A percentile compares a stretch with the other conserved stretches of the same genome.
These are phyloP conservation scores for Eugnorisma glareosa DNA, from an alignment of 2,888 invertebrate species.

Conservation along the genomic window DNA sequence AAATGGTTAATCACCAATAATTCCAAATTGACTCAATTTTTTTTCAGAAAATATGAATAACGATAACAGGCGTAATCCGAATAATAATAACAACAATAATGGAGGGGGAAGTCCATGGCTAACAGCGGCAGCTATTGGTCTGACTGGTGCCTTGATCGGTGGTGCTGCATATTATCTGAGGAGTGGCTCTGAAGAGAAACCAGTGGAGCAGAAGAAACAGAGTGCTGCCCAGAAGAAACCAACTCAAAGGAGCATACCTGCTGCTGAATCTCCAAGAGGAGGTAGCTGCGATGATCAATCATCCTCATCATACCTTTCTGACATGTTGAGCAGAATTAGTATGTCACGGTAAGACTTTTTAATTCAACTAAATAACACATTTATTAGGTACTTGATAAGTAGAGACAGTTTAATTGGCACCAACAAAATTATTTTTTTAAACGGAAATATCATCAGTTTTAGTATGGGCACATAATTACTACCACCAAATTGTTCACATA, in stretches of 20 bases:
- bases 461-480: too few species aligned
- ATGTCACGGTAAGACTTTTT: constrained; percentile 39
- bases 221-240: background rate
- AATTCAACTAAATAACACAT: background rate
- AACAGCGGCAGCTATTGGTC: constrained; percentile 45
- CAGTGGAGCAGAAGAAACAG: background rate
- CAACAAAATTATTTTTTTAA: too few species aligned
- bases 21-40: background rate
- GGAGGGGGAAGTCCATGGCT: constrained; percentile 28
- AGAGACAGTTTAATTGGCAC: too few species aligned
- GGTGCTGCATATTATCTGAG: constrained; percentile 52
- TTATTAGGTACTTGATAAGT: background rate
- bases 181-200: constrained; percentile 12
- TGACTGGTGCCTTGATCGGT: constrained; percentile 54
- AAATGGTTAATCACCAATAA: background rate
- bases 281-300: background rate
- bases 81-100: constrained; percentile 8
- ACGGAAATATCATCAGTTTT: too few species aligned
- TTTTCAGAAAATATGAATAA: constrained; percentile 46
- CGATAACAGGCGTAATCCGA: constrained; percentile 21
- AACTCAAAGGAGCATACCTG: background rate
- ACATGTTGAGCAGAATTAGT: constrained; percentile 44
- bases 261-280: background rate
- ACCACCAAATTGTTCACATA: too few species aligned
- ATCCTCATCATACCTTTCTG: constrained; percentile 42